These are phyloP conservation scores for Ursus arctos DNA, from an alignment of 2,113 vertebrate genomes.

Conservation along the genomic window DNA sequence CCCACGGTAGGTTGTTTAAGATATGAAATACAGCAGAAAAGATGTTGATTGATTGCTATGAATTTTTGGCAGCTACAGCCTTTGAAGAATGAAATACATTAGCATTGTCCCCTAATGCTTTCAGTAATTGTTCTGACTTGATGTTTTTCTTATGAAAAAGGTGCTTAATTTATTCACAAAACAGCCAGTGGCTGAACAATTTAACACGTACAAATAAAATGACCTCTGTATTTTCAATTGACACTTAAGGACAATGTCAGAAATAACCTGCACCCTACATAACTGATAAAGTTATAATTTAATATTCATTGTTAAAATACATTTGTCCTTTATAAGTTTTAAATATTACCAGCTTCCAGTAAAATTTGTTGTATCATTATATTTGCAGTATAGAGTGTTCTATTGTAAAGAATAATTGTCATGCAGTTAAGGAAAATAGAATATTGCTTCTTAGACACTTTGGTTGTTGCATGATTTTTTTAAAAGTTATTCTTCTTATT, in stretches of 20 bases:
- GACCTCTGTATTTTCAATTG: slow-evolving; percentile 71
- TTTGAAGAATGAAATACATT: slow-evolving; percentile 86
- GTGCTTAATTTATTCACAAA: slow-evolving; percentile 83
- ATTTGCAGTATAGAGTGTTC: slow-evolving; percentile 43
- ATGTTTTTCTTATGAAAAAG: slow-evolving; percentile 79
- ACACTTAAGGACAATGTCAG: slow-evolving; percentile 68
- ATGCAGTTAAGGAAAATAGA: not conserved
- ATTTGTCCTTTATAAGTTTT: slow-evolving; percentile 82
- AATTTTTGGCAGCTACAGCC: slow-evolving; percentile 81
- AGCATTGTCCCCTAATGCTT: slow-evolving; percentile 81
- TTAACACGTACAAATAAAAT: slow-evolving; percentile 79
- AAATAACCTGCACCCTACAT: slow-evolving; percentile 62
- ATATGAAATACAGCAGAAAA: slow-evolving; percentile 71
- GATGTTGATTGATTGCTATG: slow-evolving; percentile 81
- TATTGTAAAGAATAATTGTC: slow-evolving; percentile 14
- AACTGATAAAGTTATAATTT: slow-evolving; percentile 77
- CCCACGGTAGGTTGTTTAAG: slow-evolving; percentile 62
- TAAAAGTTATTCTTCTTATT: not conserved
- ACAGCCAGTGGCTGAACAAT: slow-evolving; percentile 76
- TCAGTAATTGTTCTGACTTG: slow-evolving; percentile 79
- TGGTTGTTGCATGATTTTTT: not conserved
- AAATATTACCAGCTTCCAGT: slow-evolving; percentile 72
- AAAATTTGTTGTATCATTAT: slow-evolving; percentile 79
- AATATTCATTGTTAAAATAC: slow-evolving; percentile 77
- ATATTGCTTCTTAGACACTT: not conserved